Evolutionary conservation across 2,797 vertebrate genomes (phyloP), one percentile per base, ranked within the genome.

Genomic region (Dendrocincla fuliginosa): DNA sequence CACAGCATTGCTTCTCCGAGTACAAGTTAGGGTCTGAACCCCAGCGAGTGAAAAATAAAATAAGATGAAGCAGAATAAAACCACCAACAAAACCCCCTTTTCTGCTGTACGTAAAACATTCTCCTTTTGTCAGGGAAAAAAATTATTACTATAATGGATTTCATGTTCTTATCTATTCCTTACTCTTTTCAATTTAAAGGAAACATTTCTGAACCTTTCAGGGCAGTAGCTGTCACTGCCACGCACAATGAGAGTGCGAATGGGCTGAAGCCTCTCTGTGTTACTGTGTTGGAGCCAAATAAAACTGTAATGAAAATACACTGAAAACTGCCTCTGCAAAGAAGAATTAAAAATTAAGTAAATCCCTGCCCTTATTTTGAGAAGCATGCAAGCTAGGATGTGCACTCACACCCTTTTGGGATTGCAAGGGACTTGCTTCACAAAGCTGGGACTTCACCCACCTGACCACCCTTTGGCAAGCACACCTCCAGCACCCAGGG

Each of bases 141-240:
- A 91, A 90, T 27, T 2, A 94, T 90, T 94, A 82, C 89, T 86
- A 46, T 93, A 94, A 96, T 91, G 87, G 70, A 94, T 95, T 96
- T 89, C 68, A 89, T 68, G 68, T 93, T 74, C 91, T 95, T 95
- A 95, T 93, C 94, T 96, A 64, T 83, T 95, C 77, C 47, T 84
- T 50, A 87, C 85, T 88, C 70, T 87, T 97, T 96, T 91, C 87
- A 94, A 90, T 93, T 95, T 95, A 85, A 93, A 95, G 67, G 64
- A 93, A 91, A 75, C 68, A 94, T 77, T 91, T 75, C 85, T 95
- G 88, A 93, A 86, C 70, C 81, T 86, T 88, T 84, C 83, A 90
- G 67, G 49, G 67, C 85, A 84, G 52, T 27, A 74, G 87, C 89
- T 96, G 85, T 93, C 93, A 95, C 61, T 59, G 53, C 71, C 56